Evolutionary conservation across 2,797 vertebrate species (phyloP), one percentile per base, ranked within the genome.

Genomic region (Onychomys arenicola): DNA sequence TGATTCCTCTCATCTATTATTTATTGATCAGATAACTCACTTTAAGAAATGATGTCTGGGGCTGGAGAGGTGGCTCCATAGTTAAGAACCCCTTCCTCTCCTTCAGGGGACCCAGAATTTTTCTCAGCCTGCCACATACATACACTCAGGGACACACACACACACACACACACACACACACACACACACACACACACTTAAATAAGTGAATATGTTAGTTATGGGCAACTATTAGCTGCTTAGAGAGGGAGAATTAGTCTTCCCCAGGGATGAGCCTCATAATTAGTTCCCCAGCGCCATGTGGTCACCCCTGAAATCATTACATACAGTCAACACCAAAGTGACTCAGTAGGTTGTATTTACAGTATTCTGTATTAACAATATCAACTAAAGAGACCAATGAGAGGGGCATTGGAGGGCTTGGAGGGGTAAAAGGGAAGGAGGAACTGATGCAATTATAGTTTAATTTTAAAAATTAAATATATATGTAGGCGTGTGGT

Each of bases 11-110:
- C 81, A 77, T 69, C 95, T 57, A 32, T 69, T 71, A 2, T 29
- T 29, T 91, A 2, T 29, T 91, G 67, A 77, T 16, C 34, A 96
- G 55, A 32, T 71, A 40, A 0, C 43, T 93, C 29, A 78, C 52
- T 95, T 94, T 76, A 19, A 61, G 94, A 96, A 71, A 59, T 61
- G 29, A n/a, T 71, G 78, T n/a, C 49, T 43, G 65, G 65, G 13
- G 8, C 49, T 40, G 29, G 29, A 9, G 71, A 75, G 57, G 10
- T 61, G 7, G 17, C 17, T 75, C 5, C 0, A 69, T 32, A 29
- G 3, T 32, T 43, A 43, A 12, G 32, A n/a, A 27, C 0, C 2
- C 8, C n/a, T 34, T 40, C 25, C 57, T 52, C 9, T 40, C 67
- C 16, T 29, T 10, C 23, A 73, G n/a, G 57, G 59, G 49, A 29